Evolutionary conservation across 2,113 vertebrate genomes (phyloP), one percentile per base, ranked within the genome.

Genomic region (Xyliphius kryptos): DNA sequence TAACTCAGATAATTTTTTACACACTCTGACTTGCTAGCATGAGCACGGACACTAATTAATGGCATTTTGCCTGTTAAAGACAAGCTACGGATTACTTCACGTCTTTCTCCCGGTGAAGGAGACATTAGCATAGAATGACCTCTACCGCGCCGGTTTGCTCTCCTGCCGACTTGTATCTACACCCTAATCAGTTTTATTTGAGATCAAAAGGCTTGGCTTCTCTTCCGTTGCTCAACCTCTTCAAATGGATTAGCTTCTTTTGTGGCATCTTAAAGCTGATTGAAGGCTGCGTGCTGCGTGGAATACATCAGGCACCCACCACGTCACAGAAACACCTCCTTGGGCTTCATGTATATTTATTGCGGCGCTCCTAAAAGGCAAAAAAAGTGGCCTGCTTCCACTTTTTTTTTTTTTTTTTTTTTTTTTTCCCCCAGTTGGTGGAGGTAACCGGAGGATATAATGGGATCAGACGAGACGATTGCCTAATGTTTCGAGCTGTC

Each of bases 211-310:
- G 40, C 59, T 63, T 64, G 53, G 67, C 73, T 63, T 65, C 75
- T 68, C 26, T 56, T 55, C 56, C 20, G 54, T 60, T 37, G 11
- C 47, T 67, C 26, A 13, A 47, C 43, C 66, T 62, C 72, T 72
- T 72, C 71, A 76, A 74, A 76, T 70, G 71, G 75, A 77, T 79
- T 72, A 70, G 67, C 69, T 70, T 22, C 62, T 71, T 77, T 63
- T 71, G 73, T 74, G 71, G 61, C 67, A 58, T 74, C 71, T 74
- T 76, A 69, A 69, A 60, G 57, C 64, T 76, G 71, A 79, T 74
- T 74, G 75, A 76, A 70, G 71, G 55, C 64, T 63, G 56, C 56
- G 44, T 9, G 65, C 69, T 40, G 72, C n/a, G 66, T 70, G 57
- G 50, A 46, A 32, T 32, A 32, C 26, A 32, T 32, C 26, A 32